Percentiles rank a stretch among this genome's conserved stretches.
phyloP scores from a whole-genome alignment of 2,113 vertebrate genomes.

The Crotalus helleri region DNA sequence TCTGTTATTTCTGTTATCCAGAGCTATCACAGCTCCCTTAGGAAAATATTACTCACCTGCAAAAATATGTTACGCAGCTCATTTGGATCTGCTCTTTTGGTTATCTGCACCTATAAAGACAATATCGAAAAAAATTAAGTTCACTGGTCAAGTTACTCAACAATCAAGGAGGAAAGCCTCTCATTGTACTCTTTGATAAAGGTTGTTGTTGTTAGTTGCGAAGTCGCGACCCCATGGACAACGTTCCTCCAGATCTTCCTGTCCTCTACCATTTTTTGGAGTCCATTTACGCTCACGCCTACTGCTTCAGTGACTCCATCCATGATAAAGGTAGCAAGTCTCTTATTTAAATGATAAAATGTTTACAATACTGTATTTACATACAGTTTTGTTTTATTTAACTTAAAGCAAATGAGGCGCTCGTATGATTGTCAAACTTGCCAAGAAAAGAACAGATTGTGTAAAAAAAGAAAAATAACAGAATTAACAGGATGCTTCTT shows the following conservation, averaged over 20 bases:
- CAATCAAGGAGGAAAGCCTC: rapidly evolving
- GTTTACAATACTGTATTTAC: rapidly evolving
- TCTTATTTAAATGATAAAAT: slow-evolving; percentile 34
- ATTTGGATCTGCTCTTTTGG: slow-evolving; percentile 86
- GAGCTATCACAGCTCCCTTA: not conserved
- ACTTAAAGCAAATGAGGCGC: not conserved
- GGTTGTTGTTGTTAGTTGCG: not conserved
- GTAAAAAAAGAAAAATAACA: not conserved
- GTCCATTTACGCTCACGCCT: too few species aligned
- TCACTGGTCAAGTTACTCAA: not conserved
- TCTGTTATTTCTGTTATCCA: not conserved
- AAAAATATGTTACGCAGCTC: slow-evolving; percentile 87
- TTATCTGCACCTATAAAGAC: slow-evolving; percentile 79
- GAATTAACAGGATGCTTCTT: not conserved
- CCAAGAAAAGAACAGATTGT: not conserved
- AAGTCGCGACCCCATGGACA: too few species aligned
- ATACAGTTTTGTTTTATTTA: not conserved
- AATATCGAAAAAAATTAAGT: slow-evolving; percentile 32
- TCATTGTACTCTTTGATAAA: slow-evolving; percentile 11
- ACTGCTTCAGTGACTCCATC: too few species aligned
- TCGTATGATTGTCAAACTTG: slow-evolving; percentile 52
- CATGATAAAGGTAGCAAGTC: not conserved
- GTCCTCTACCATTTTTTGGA: too few species aligned
- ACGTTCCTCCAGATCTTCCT: too few species aligned
- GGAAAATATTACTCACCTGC: slow-evolving; percentile 77